Evolutionary conservation across 35 echinoderm and acorn worm genomes (phyloP).

Genomic region (Amphiura filiformis): DNA sequence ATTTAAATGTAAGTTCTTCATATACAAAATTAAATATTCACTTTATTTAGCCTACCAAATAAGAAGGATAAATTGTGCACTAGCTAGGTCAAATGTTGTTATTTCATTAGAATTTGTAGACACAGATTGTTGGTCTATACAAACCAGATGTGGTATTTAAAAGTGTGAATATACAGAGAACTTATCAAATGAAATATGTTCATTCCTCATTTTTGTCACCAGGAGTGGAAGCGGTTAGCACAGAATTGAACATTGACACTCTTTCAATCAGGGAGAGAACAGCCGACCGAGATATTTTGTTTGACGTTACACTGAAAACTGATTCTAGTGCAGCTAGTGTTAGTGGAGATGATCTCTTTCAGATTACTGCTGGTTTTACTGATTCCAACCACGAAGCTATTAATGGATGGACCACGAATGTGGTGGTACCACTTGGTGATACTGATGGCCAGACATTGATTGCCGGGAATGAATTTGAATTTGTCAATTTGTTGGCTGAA

Average conservation of each 20-base stretch:
- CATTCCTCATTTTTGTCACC: not conserved
- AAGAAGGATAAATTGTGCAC: no score
- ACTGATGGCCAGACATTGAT: not conserved
- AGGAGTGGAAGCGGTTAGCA: not conserved
- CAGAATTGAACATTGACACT: not conserved
- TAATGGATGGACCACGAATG: not conserved
- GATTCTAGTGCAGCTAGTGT: not conserved
- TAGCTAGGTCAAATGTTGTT: no score
- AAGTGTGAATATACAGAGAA: no score
- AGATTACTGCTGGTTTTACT: not conserved
- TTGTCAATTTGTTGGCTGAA: not conserved
- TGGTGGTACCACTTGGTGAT: not conserved
- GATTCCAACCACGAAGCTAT: not conserved
- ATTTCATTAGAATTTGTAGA: no score
- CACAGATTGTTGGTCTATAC: no score
- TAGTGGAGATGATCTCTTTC: not conserved
- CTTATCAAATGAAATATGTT: no score
- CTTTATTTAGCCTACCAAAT: no score
- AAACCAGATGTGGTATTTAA: no score
- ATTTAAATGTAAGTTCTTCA: no score
- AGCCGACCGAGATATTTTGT: not conserved
- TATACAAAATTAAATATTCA: no score
- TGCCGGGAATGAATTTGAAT: not conserved
- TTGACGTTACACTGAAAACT: not conserved
- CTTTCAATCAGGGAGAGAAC: not conserved